Percentiles rank a stretch among this genome's conserved stretches.
Conservation (phyloP, 2,113 vertebrate species). For the Python bivittatus region DNA sequence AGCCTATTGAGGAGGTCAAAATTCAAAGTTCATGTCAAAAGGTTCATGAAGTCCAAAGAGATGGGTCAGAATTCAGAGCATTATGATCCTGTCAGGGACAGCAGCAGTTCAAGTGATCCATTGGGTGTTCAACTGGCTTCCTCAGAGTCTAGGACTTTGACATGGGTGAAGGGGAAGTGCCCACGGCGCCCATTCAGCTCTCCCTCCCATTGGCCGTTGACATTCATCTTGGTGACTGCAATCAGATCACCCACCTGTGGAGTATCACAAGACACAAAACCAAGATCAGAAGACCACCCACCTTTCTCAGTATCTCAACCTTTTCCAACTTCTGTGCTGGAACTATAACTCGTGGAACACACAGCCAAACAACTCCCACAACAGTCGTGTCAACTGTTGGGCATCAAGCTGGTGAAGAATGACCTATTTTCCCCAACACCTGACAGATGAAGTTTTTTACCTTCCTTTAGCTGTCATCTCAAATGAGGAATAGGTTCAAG, state of each 20-base stretch:
- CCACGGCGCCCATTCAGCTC: constrained; percentile 45
- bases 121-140: constrained; percentile 20
- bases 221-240: constrained; percentile 47
- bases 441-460: neutral
- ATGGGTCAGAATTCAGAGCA: neutral
- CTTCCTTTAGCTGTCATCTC: neutral
- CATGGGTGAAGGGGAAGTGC: constrained; percentile 45
- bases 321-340: neutral
- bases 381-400: neutral
- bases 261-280: constrained; percentile 5
- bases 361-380: neutral
- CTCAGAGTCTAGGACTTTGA: constrained; percentile 35
- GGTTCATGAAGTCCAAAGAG: neutral
- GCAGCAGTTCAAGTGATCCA: neutral
- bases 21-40: neutral
- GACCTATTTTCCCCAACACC: neutral
- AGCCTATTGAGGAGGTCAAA: neutral
- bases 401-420: neutral
- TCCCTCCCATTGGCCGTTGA: constrained; percentile 46
- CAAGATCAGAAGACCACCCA: neutral
- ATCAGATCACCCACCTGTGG: constrained; percentile 42
- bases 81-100: neutral
- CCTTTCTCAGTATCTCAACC: neutral
- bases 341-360: neutral
- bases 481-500: neutral